Evolutionary conservation across 2,888 invertebrate genomes (phyloP), one percentile per base, ranked within the genome.

Genomic region (Sarcophaga subvicina): DNA sequence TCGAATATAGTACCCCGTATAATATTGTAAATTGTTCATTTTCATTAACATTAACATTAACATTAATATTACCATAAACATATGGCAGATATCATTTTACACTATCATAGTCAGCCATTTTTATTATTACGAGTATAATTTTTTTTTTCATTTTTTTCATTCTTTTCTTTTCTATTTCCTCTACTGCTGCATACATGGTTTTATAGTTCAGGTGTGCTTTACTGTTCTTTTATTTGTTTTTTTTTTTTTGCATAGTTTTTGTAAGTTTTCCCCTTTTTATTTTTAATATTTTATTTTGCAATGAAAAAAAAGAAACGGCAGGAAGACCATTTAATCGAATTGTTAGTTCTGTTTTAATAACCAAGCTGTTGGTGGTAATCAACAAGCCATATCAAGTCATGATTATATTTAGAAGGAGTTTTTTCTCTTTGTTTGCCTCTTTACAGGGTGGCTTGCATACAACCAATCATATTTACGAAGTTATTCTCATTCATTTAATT

Each of bases 61-160:
- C 82, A 82, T 82, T 60, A 82, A 27, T 62, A 62, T 73, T 73
- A 62, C 69, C 37, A 80, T 73, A 78, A 77, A 70, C 83, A 82
- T 80, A 82, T 80, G 82, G 67, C 59, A 72, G 73, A 76, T 86
- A 86, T 88, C 86, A 85, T 79, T 83, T 86, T 88, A 87, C 88
- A 87, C 80, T 79, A 73, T 78, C 86, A 84, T 37, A 79, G 77
- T 83, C 88, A 80, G 87, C 88, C 89, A 88, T 89, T 80, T 88
- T 88, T 85, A 85, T 88, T 88, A 88, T 82, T 82, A 79, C 72
- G 59, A 69, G 67, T 20, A 54, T 54, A 62, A 64, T 62, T 76
- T 71, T n/a, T 80, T 37, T 37, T 8, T 37, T 10, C 8, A 37
- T 37, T 37, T 10, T 37, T 37, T n/a, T n/a, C n/a, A n/a, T n/a